Evolutionary conservation across 92 coral and sea anemone species (phyloP), one percentile per base, ranked within the genome.

Genomic region (Epizoanthus fatuus): DNA sequence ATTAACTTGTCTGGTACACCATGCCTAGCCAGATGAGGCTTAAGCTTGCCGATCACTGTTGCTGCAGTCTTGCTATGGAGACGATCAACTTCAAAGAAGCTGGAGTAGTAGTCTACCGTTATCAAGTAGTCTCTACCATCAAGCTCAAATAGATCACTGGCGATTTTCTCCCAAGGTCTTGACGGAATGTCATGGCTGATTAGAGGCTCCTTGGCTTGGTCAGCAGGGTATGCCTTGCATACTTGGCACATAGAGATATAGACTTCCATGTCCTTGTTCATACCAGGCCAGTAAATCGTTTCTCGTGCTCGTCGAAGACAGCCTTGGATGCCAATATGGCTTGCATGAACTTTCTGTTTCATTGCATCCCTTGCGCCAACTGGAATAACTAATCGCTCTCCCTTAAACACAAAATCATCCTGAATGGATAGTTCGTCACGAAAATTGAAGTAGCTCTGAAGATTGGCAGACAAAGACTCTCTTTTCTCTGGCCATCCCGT

Each of bases 281-380:
- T 90, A 44, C 84, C 84, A 29, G 81, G 90, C 84, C 91, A 86
- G 73, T 90, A 86, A 12, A 90, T 67, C 4, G 39, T 53, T 74
- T 86, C 88, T 2, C 94, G 17, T 11, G 91, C 94, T 59, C 94
- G 25, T n/a, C 89, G 81, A 12, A 84, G 80, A 57, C 90, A 90
- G 72, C 93, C 90, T 86, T 90, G 93, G 16, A 83, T 77, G 35
- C 88, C 92, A 38, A 75, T 83, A 60, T 87, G 91, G 69, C 91
- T 81, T 17, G 83, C 72, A 64, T 88, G 87, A 15, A 88, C 84
- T 83, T 85, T 85, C 68, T 74, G 63, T 29, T 56, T 72, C 88
- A 82, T 88, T 29, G 70, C 76, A 32, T 71, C 19, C 49, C 59
- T 71, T 39, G 85, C 47, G 35, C 85, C 54, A 54, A 20, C 40